These are phyloP conservation scores for Antheraea yamamai DNA, from an alignment of 2,888 invertebrate genomes.

Conservation along the genomic window DNA sequence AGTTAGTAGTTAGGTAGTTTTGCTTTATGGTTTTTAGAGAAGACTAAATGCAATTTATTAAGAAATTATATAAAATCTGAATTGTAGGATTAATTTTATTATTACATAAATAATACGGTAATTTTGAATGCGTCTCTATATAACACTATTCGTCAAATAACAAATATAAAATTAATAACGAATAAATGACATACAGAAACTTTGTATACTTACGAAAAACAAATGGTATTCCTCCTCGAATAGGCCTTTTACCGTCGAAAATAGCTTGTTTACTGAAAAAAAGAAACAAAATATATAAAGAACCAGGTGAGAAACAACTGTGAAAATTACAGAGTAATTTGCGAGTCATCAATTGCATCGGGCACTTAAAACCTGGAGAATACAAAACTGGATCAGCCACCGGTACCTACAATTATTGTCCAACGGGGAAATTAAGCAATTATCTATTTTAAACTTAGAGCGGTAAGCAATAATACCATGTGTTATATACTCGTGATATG, in stretches of 20 bases:
- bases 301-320: neutral
- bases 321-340: neutral
- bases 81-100: neutral
- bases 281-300: constrained; percentile 24
- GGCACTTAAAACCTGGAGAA: constrained; percentile 1
- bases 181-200: neutral
- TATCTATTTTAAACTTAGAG: neutral
- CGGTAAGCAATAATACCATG: no score
- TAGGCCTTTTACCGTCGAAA: constrained; percentile 97
- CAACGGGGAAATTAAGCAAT: constrained; percentile 1
- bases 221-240: constrained; percentile 97
- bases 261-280: constrained; percentile 93
- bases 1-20: neutral
- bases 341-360: neutral
- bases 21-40: neutral
- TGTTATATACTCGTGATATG: no score
- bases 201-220: constrained; percentile 93
- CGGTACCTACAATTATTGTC: constrained; percentile 4
- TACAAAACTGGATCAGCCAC: neutral
- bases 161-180: neutral
- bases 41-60: no score
- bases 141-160: no score
- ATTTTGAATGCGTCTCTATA: no score
- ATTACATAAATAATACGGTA: neutral
- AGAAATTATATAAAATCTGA: no score